These are phyloP conservation scores for Acanthiza pusilla DNA, from an alignment of 2,797 vertebrate genomes.

Conservation along the genomic window DNA sequence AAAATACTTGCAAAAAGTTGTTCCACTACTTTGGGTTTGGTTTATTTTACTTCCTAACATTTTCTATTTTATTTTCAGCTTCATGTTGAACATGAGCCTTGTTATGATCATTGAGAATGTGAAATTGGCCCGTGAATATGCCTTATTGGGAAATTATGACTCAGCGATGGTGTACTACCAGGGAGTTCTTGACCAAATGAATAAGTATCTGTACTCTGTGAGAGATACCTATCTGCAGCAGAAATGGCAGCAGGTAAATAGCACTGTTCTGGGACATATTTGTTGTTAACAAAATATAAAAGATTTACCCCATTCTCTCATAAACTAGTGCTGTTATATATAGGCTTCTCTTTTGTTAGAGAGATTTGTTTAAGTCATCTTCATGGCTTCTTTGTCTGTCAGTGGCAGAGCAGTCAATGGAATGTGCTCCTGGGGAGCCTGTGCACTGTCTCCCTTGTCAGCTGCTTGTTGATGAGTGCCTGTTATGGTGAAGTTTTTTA, in stretches of 20 bases:
- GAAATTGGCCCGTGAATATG: conserved; percentile 94
- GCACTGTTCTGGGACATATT: background rate
- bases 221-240: conserved; percentile 85
- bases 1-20: background rate
- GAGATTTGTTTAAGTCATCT: background rate
- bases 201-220: conserved; percentile 84
- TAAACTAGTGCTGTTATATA: background rate
- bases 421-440: background rate
- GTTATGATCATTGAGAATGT: conserved; percentile 95
- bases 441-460: background rate
- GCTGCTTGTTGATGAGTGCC: background rate
- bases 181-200: conserved; percentile 93
- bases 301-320: background rate
- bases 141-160: conserved; percentile 94
- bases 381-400: background rate
- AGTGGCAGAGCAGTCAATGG: background rate
- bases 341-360: background rate
- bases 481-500: background rate
- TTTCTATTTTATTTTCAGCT: conserved; percentile 28
- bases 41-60: background rate
- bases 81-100: conserved; percentile 87
- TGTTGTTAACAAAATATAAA: background rate
- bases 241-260: conserved; percentile 92
- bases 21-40: background rate
- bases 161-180: conserved; percentile 93